Conservation (phyloP, 2,113 vertebrate species). For the rat (Rattus norvegicus) region DNA sequence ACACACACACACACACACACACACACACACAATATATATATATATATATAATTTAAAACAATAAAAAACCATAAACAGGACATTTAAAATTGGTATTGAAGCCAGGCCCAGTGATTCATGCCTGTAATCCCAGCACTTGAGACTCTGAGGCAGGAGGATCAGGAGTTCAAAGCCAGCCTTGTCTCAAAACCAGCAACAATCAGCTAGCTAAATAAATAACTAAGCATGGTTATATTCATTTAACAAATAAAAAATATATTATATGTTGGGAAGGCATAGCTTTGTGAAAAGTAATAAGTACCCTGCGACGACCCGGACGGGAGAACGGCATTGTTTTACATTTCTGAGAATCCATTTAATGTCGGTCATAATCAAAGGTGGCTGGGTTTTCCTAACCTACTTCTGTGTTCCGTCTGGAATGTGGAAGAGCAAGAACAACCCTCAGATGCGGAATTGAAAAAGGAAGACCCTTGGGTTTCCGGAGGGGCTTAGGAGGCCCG, state of each 20-base stretch:
- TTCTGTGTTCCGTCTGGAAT: background rate
- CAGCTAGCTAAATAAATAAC: background rate
- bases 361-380: background rate
- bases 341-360: background rate
- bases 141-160: background rate
- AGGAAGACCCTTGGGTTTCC: background rate
- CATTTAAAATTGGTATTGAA: background rate
- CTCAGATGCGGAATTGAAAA: background rate
- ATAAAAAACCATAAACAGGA: background rate
- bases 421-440: background rate
- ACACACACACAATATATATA: background rate
- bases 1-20: background rate
- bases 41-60: background rate
- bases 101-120: background rate
- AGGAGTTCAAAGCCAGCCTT: background rate
- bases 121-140: background rate
- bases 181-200: background rate
- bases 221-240: background rate
- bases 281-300: slow-evolving; percentile 37
- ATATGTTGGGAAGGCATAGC: background rate
- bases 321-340: background rate
- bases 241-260: slow-evolving; percentile 52
- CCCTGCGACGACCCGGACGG: background rate
- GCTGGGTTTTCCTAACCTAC: background rate
- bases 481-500: background rate